Evolutionary conservation across 2,113 vertebrate genomes (phyloP).

Genomic region (Pelusios castaneus): DNA sequence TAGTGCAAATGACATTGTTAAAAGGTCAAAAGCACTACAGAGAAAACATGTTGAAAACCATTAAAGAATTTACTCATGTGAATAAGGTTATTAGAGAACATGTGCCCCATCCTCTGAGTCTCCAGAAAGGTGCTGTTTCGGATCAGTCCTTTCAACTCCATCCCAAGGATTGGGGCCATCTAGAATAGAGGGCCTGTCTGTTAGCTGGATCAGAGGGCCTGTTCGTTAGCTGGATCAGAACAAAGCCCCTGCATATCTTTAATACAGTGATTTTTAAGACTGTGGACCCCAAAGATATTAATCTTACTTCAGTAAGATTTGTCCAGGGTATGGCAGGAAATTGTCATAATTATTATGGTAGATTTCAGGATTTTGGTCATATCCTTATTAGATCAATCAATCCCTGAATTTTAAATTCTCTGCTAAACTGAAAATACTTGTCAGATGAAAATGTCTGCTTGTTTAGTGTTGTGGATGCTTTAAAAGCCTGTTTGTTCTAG

Average conservation of each 20-base stretch:
- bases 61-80: neutral
- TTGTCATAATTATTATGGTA: neutral
- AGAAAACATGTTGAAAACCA: neutral
- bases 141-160: neutral
- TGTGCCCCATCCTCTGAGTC: neutral
- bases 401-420: neutral
- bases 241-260: neutral
- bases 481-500: fast-evolving
- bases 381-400: neutral
- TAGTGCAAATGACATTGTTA: neutral
- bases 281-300: neutral
- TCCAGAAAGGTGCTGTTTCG: neutral
- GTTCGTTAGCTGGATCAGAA: neutral
- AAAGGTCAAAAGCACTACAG: neutral
- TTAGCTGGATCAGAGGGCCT: neutral
- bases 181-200: neutral
- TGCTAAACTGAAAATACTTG: neutral
- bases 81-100: neutral
- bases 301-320: neutral
- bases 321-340: neutral
- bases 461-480: neutral
- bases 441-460: neutral
- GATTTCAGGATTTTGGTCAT: neutral
- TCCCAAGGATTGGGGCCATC: neutral
- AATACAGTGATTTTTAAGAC: neutral